These are phyloP conservation scores for Hoplostethus mediterraneus DNA, from an alignment of 2,797 vertebrate genomes.

Conservation along the genomic window DNA sequence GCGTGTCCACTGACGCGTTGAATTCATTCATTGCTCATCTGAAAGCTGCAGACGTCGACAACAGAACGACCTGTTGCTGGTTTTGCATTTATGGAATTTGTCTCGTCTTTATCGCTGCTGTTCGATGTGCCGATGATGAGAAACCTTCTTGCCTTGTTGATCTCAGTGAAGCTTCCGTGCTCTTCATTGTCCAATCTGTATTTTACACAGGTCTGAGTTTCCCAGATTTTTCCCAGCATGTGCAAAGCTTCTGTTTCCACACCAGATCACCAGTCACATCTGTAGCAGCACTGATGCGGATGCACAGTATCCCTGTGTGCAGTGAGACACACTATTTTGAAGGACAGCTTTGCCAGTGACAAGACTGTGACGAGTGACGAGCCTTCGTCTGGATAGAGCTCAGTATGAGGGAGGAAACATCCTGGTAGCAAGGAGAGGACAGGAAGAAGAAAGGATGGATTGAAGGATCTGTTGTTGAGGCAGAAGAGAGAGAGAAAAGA, in stretches of 20 bases:
- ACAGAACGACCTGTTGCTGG: too few relatives aligned
- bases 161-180: neutral
- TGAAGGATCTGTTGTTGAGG: too few relatives aligned
- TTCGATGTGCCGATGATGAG: too few relatives aligned
- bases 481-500: too few relatives aligned
- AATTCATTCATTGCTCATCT: neutral
- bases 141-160: too few relatives aligned
- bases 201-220: conserved; percentile 1
- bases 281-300: neutral
- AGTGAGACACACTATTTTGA: neutral
- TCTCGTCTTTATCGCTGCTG: too few relatives aligned
- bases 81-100: too few relatives aligned
- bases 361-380: neutral
- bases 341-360: neutral
- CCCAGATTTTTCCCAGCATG: neutral
- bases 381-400: neutral
- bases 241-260: conserved; percentile 17
- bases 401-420: neutral
- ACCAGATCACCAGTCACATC: conserved; percentile 4
- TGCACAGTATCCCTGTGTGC: neutral
- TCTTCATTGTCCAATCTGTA: neutral
- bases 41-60: neutral
- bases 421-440: neutral
- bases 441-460: too few relatives aligned
- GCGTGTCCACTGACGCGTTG: neutral